Evolutionary conservation across 2,888 invertebrate genomes (phyloP).

Genomic region (Mythimna loreyi): DNA sequence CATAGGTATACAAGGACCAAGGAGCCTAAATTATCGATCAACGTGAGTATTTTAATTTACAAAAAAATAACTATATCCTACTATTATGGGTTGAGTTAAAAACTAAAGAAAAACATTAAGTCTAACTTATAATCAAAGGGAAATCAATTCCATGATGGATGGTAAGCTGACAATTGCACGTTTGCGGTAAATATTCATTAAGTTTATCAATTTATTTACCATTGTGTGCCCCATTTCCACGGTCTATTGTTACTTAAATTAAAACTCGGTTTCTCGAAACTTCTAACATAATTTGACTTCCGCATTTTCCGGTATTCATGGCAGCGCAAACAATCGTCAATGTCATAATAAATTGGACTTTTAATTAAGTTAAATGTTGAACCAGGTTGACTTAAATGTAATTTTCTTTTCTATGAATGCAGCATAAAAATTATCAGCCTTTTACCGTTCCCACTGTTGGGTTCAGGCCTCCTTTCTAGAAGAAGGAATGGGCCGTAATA

Average conservation of each 20-base stretch:
- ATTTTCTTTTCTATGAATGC: slow-evolving; percentile 25
- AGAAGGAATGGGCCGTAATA: too few species aligned
- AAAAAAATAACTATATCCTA: too few species aligned
- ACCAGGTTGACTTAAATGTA: slow-evolving; percentile 26
- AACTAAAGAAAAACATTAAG: too few species aligned
- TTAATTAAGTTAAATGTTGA: slow-evolving; percentile 36
- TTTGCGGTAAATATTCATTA: neutral
- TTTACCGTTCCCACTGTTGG: too few species aligned
- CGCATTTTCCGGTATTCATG: slow-evolving; percentile 19
- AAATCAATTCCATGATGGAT: too few species aligned
- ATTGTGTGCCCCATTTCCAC: neutral
- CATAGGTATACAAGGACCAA: too few species aligned
- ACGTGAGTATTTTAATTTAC: too few species aligned
- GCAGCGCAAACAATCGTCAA: slow-evolving; percentile 14
- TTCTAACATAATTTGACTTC: slow-evolving; percentile 6
- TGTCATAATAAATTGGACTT: slow-evolving; percentile 31
- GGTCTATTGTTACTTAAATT: neutral
- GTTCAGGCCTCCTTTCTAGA: too few species aligned
- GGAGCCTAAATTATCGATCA: too few species aligned
- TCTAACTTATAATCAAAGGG: too few species aligned
- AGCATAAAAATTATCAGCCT: slow-evolving; percentile 26
- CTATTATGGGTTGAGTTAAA: too few species aligned
- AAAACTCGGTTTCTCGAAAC: neutral
- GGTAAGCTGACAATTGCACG: too few species aligned
- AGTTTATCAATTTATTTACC: neutral